Percentiles rank a stretch among this genome's conserved stretches.
phyloP scores from a whole-genome alignment of 2,113 vertebrate genomes.

The Xiphophorus hellerii region DNA sequence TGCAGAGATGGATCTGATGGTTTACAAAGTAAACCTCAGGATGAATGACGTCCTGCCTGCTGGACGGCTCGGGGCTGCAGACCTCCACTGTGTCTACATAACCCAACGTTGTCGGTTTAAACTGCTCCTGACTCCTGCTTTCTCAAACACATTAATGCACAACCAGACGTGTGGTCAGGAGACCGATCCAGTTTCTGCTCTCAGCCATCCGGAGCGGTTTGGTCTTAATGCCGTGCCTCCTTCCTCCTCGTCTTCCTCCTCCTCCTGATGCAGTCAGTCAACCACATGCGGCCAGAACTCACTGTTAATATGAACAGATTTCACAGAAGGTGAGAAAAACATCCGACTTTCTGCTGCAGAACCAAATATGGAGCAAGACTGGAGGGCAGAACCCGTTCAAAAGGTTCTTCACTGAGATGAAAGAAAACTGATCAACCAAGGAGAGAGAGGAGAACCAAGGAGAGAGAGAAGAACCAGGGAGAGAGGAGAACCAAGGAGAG shows the following conservation, averaged over 20 bases:
- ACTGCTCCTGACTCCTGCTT: constrained; percentile 22
- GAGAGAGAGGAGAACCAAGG: no score
- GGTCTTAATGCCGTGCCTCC: constrained; percentile 26
- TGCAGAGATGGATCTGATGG: constrained; percentile 4
- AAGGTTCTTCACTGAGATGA: neutral
- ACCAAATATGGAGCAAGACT: neutral
- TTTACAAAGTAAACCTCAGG: constrained; percentile 30
- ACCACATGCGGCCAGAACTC: neutral
- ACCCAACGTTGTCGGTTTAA: constrained; percentile 10
- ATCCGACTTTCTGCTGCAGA: neutral
- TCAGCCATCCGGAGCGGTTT: constrained; percentile 62
- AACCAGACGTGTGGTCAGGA: constrained; percentile 58
- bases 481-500: no score
- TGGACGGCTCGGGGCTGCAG: neutral
- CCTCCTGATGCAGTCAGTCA: constrained; percentile 40
- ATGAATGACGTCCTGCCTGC: constrained; percentile 13
- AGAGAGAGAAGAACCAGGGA: no score
- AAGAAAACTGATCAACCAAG: no score
- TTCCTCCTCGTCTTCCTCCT: constrained; percentile 1
- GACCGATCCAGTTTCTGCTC: constrained; percentile 48
- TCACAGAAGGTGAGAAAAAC: neutral
- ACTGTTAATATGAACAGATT: neutral
- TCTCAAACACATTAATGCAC: constrained; percentile 25
- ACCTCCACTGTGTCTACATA: constrained; percentile 10
- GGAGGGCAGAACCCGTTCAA: neutral